These are phyloP conservation scores for Todiramphus chloris DNA, from an alignment of 2,113 vertebrate genomes.

Conservation along the genomic window DNA sequence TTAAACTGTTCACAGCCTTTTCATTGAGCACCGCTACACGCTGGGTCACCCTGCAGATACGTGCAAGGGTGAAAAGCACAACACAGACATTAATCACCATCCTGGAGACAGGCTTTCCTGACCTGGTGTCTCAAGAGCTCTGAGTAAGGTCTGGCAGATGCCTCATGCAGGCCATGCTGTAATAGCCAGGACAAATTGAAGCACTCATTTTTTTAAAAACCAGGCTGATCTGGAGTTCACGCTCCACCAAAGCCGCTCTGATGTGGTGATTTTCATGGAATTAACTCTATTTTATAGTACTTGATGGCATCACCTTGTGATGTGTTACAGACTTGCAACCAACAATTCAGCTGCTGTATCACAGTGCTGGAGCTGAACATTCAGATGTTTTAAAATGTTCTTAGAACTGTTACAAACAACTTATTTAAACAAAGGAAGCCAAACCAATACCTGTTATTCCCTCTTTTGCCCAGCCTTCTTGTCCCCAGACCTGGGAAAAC, in stretches of 20 bases:
- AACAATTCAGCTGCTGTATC: not conserved
- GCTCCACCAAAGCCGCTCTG: not conserved
- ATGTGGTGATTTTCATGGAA: not conserved
- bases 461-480: slow-evolving; percentile 65
- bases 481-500: slow-evolving; percentile 69
- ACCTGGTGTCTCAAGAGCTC: not conserved
- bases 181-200: not conserved
- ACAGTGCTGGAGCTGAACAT: not conserved
- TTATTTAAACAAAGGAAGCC: not conserved
- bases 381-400: not conserved
- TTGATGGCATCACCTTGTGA: not conserved
- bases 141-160: not conserved
- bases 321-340: not conserved
- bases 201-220: not conserved
- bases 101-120: not conserved
- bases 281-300: not conserved
- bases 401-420: not conserved
- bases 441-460: slow-evolving; percentile 60
- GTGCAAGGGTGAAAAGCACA: not conserved
- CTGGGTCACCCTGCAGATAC: not conserved
- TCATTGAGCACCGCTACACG: not conserved
- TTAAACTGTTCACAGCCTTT: not conserved
- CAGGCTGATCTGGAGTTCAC: not conserved
- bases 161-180: not conserved
- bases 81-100: not conserved